Evolutionary conservation across 2,797 vertebrate genomes (phyloP), one percentile per base, ranked within the genome.

Genomic region (Peromyscus attwateri): DNA sequence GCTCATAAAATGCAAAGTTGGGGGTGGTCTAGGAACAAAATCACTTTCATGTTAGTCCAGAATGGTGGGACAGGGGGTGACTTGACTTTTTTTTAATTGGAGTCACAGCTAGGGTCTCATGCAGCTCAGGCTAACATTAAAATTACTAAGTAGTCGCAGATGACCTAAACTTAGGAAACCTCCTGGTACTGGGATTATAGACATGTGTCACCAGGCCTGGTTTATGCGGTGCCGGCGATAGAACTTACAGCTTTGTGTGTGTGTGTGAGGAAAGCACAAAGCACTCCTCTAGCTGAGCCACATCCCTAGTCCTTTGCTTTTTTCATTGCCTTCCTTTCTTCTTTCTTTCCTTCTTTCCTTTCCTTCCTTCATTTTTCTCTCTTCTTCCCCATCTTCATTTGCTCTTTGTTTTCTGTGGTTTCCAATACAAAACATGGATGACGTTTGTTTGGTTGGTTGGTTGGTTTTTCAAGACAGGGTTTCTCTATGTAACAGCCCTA

Each of bases 21-120:
- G 52, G n/a, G 7, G 37, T 60, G 68, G 85, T 79, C 27, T 7
- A 87, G 43, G 64, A 95, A 81, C 13, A 87, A 92, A 97, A 89
- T 16, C 27, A 2, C 75, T 46, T 49, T 79, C 75, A 92, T 8
- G 10, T 80, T 94, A 29, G 43, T 83, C 40, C 95, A 83, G 14
- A 92, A 77, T 64, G 17, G 49, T 43, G 3, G 34, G 92, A 93
- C 25, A 3, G 43, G 8, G 77, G 9, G 40, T 37, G 29, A 66
- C 87, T 89, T 92, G 80, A 60, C 89, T 68, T 70, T 93, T 13
- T 66, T 46, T 81, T 84, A 84, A 49, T 16, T n/a, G 43, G 68
- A 52, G 23, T 73, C 68, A 71, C 25, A 55, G 7, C 46, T 55
- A 71, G 49, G 68, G 8, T 3, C 68, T 55, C 49, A 55, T 55